A percentile compares a stretch with the other conserved stretches of the same genome.
Evolutionary conservation across 2,113 vertebrate genomes (phyloP).

Genomic region (Turdus rufiventris): DNA sequence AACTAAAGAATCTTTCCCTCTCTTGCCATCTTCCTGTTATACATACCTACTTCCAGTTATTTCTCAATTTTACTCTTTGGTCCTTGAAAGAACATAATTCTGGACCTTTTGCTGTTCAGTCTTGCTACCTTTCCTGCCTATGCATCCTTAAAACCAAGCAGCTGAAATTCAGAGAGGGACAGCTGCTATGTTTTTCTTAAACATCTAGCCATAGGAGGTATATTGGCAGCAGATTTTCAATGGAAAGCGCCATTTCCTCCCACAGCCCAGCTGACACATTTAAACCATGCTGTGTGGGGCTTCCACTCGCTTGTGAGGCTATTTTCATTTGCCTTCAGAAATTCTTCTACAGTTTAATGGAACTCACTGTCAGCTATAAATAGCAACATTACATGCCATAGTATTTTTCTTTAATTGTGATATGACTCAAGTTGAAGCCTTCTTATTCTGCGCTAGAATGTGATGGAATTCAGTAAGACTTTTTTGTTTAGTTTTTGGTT

Average conservation of each 20-base stretch:
- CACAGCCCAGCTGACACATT: constrained; percentile 49
- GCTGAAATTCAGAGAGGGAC: neutral
- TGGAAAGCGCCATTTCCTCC: constrained; percentile 46
- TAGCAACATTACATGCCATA: constrained; percentile 15
- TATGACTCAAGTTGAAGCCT: constrained; percentile 6
- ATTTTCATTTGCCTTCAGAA: constrained; percentile 35
- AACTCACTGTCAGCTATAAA: constrained; percentile 42
- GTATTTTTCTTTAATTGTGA: neutral
- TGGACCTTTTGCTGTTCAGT: neutral
- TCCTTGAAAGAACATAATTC: neutral
- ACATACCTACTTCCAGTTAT: neutral
- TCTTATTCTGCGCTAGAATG: neutral
- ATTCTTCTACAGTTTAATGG: constrained; percentile 29
- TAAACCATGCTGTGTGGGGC: constrained; percentile 43
- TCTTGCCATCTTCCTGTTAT: neutral
- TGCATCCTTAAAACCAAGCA: neutral
- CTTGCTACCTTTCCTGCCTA: neutral
- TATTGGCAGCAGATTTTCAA: constrained; percentile 45
- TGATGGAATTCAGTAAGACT: neutral
- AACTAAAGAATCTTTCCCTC: neutral
- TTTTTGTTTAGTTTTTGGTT: neutral
- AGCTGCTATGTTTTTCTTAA: neutral
- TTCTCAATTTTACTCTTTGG: neutral
- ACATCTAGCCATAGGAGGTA: constrained; percentile 9
- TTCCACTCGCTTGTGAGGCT: constrained; percentile 49